Conservation (phyloP, 2,888 invertebrate genomes). For the Cynaeus angustus region DNA sequence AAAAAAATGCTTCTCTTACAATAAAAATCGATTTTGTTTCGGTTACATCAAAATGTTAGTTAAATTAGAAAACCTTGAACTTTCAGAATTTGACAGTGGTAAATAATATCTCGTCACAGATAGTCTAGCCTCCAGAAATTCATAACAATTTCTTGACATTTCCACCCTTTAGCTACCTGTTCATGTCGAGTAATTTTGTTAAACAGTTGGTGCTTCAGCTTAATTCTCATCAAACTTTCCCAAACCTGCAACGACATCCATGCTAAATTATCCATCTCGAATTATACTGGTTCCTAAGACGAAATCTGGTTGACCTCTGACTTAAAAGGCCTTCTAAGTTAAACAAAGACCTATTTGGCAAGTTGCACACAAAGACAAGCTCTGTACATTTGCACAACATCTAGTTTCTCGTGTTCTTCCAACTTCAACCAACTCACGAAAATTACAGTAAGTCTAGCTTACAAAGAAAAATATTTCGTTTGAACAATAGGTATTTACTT, state of each 20-base stretch:
- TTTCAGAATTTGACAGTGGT: too few species aligned
- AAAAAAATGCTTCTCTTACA: too few species aligned
- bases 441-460: conserved; percentile 17
- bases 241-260: conserved; percentile 10
- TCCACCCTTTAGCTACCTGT: not conserved
- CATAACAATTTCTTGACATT: too few species aligned
- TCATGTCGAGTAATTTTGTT: not conserved
- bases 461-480: conserved; percentile 14
- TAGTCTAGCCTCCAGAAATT: too few species aligned
- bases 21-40: too few species aligned
- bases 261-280: conserved; percentile 38
- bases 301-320: conserved; percentile 44
- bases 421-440: conserved; percentile 16
- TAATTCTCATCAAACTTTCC: conserved; percentile 34
- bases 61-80: too few species aligned
- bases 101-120: too few species aligned
- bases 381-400: conserved; percentile 39
- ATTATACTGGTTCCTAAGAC: conserved; percentile 21
- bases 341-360: conserved; percentile 42
- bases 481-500: conserved; percentile 26
- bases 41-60: too few species aligned
- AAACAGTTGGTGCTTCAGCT: not conserved
- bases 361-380: conserved; percentile 33
- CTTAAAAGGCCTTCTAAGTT: conserved; percentile 43
- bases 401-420: conserved; percentile 30